Conservation (phyloP, 2,888 invertebrate species). For the Halictus ligatus region DNA sequence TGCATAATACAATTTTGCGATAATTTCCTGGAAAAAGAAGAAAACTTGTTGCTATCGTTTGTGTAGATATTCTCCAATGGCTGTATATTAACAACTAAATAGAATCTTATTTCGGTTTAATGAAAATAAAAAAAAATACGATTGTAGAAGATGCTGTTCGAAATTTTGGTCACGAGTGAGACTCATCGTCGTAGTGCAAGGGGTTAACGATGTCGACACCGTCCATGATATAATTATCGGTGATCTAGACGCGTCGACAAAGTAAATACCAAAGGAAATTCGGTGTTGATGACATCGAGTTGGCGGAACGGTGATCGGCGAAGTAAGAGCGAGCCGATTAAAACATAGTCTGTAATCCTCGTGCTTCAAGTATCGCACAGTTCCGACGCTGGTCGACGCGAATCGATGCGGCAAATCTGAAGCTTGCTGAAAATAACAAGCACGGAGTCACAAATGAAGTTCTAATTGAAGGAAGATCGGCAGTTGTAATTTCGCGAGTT, state of each 20-base stretch:
- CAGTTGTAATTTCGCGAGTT: slow-evolving; percentile 11
- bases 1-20: too few relatives aligned
- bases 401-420: not conserved
- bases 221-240: too few relatives aligned
- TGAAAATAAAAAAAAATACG: too few relatives aligned
- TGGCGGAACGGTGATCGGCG: not conserved
- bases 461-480: not conserved
- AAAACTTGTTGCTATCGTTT: too few relatives aligned
- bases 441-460: slow-evolving; percentile 17
- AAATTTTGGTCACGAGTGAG: not conserved
- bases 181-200: too few relatives aligned
- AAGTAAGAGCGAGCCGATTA: not conserved
- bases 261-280: not conserved
- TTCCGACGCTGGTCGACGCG: not conserved
- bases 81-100: too few relatives aligned
- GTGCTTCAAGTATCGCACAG: not conserved
- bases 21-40: too few relatives aligned
- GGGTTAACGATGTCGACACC: too few relatives aligned
- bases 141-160: not conserved
- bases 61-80: too few relatives aligned
- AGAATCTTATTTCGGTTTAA: too few relatives aligned
- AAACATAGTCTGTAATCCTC: not conserved
- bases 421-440: slow-evolving; percentile 17
- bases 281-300: not conserved
- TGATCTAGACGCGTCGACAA: too few relatives aligned